Evolutionary conservation across 2,797 vertebrate species (phyloP).

Genomic region (Rhabdophis nuchalis): DNA sequence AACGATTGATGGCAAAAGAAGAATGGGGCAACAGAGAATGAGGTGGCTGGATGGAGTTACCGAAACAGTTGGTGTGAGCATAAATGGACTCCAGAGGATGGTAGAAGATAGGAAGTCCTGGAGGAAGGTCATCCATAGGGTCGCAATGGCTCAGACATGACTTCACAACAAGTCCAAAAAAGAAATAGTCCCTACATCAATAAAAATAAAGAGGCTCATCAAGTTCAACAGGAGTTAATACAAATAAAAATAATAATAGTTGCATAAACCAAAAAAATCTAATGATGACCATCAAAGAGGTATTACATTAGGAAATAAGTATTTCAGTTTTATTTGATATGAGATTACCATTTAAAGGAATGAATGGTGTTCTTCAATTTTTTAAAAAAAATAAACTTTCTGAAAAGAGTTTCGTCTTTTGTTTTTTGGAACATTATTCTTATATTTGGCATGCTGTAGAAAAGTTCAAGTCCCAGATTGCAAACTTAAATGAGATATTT

Average conservation of each 20-base stretch:
- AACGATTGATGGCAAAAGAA: too few species aligned
- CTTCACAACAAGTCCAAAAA: neutral
- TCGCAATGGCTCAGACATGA: too few species aligned
- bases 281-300: neutral
- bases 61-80: too few species aligned
- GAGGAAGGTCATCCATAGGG: too few species aligned
- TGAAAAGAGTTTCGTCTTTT: conserved; percentile 35
- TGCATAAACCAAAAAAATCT: neutral
- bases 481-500: conserved; percentile 55
- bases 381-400: conserved; percentile 13
- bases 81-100: too few species aligned
- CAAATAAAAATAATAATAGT: neutral
- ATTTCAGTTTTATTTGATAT: neutral
- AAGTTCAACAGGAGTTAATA: neutral
- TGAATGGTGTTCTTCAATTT: neutral
- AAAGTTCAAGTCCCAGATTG: conserved; percentile 55
- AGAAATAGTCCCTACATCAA: neutral
- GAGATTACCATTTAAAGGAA: neutral
- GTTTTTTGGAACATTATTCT: conserved; percentile 28
- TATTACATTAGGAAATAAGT: neutral
- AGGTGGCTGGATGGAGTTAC: too few species aligned
- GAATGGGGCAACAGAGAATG: too few species aligned
- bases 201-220: neutral
- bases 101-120: too few species aligned
- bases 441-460: conserved; percentile 48